Base-by-base conservation (phyloP, 2,888 invertebrate genomes). In the Pandemis cinnamomeana region DNA sequence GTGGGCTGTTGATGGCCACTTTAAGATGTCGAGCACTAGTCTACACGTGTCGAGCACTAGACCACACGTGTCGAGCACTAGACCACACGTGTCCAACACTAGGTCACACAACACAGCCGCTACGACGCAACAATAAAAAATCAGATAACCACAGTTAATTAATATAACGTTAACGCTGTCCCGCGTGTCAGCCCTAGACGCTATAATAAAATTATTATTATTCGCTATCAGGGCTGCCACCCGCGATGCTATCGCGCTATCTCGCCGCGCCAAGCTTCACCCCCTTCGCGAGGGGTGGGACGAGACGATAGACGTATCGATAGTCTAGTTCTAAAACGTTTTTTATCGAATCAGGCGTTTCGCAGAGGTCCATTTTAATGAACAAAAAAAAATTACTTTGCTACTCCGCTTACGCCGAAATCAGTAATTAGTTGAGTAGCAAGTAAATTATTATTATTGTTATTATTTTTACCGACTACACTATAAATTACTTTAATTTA, bases 151-250 rank as follows among this genome's bases (percentile, higher is more conserved):
- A 46, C 46, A 63, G 72, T 73, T 73, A 73, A 73, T 73, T 73
- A 70, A 73, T 73, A 76, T 53, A 60, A 68, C 70, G 76, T 51
- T 66, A 66, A 70, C 71, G 46, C 71, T 76, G 58, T 77, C 55
- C 77, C 71, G 73, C 78, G 77, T 84, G 87, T 83, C 85, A 88
- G 78, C 91, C 90, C 91, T 90, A 86, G 86, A 90, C 90, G 87
- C 84, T 91, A 92, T 93, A 91, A 88, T 92, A 92, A 91, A 93
- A 93, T 93, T 92, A 93, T 93, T 93, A 93, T 93, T 93, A 93
- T 91, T 91, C 91, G 85, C 87, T 93, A 93, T 93, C 93, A 90
- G 91, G 87, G 88, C 88, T 87, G 89, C 90, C 92, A 91, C 91
- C 91, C 91, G 85, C 84, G 93, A 93, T 93, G 87, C 75, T 93